These are phyloP conservation scores for Perithous albicinctus DNA, from an alignment of 2,888 invertebrate species.

Conservation along the genomic window DNA sequence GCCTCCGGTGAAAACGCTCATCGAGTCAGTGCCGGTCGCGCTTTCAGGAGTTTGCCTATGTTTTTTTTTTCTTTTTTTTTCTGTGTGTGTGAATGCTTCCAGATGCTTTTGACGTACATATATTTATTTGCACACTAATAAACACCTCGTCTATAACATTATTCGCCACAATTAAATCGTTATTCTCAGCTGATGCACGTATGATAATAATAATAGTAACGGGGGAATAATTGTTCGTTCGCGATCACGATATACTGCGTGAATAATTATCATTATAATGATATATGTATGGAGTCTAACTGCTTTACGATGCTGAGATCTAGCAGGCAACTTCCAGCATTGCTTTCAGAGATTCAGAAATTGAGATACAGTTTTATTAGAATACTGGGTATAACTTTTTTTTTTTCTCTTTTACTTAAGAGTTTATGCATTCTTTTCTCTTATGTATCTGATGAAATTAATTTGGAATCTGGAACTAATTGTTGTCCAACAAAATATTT, in stretches of 20 bases:
- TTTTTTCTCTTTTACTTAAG: too few relatives aligned
- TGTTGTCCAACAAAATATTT: too few relatives aligned
- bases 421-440: too few relatives aligned
- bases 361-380: constrained; percentile 6
- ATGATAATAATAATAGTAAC: constrained; percentile 36
- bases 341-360: constrained; percentile 28
- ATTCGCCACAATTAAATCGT: constrained; percentile 49
- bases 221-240: constrained; percentile 33
- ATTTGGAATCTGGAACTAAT: too few relatives aligned
- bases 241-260: constrained; percentile 56
- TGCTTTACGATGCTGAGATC: constrained; percentile 33
- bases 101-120: constrained; percentile 1
- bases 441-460: too few relatives aligned
- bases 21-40: constrained; percentile 74
- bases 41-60: constrained; percentile 76
- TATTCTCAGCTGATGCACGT: constrained; percentile 9
- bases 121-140: constrained; percentile 7
- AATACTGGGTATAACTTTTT: background rate
- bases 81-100: constrained; percentile 13
- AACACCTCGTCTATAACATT: constrained; percentile 4
- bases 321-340: constrained; percentile 19
- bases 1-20: constrained; percentile 68
- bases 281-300: constrained; percentile 47
- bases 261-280: constrained; percentile 66
- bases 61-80: constrained; percentile 38